phyloP scores from a whole-genome alignment of 2,797 vertebrate species.

The Orestias chungarensis region DNA sequence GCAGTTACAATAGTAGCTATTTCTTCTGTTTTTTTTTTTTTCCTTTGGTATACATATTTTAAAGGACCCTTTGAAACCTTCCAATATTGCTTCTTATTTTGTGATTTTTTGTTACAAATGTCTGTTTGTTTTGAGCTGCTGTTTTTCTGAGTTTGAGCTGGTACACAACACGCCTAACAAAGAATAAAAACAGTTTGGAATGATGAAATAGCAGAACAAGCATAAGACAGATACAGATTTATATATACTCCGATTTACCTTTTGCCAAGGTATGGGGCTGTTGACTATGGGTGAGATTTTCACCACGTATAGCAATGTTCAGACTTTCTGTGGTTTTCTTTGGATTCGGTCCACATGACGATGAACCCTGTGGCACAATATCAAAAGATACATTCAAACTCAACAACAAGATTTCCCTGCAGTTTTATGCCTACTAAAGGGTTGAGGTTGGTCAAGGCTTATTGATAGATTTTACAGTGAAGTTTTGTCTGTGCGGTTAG shows the following conservation, averaged over 20 bases:
- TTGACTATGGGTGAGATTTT: slow-evolving; percentile 40
- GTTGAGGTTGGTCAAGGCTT: not conserved
- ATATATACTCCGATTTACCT: slow-evolving; percentile 34
- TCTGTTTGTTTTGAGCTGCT: too few species aligned
- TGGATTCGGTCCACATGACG: slow-evolving; percentile 35
- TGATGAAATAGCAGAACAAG: slow-evolving; percentile 10
- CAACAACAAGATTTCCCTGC: slow-evolving; percentile 26
- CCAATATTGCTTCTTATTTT: not conserved
- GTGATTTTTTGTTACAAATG: not conserved
- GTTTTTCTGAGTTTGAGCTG: not conserved
- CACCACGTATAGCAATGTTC: slow-evolving; percentile 31
- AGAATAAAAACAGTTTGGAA: not conserved
- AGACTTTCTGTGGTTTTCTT: slow-evolving; percentile 34
- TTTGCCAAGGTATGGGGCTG: slow-evolving; percentile 15
- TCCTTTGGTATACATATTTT: not conserved
- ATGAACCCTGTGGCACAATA: slow-evolving; percentile 46
- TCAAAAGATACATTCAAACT: slow-evolving; percentile 32
- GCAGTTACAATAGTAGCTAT: not conserved
- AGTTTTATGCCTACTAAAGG: slow-evolving; percentile 8
- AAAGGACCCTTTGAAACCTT: not conserved
- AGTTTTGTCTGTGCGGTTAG: not conserved
- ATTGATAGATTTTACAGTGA: not conserved
- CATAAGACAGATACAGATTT: not conserved
- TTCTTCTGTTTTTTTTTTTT: slow-evolving; percentile 13
- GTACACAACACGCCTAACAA: slow-evolving; percentile 10